Evolutionary conservation across 1,140 invertebrate genomes (phyloP).

Genomic region (Bombus confusus): DNA sequence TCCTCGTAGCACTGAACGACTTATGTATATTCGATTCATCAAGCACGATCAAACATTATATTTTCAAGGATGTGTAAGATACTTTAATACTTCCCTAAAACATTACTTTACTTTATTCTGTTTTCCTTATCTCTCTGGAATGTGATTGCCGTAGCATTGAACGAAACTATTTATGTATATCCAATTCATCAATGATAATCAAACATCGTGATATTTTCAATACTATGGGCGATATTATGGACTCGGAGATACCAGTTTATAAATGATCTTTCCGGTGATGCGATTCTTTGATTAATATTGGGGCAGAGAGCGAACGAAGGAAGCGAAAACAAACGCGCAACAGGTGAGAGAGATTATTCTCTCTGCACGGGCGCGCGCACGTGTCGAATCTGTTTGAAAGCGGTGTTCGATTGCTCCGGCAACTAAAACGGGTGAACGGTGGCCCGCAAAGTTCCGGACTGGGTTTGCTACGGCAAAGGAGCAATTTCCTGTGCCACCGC

Average conservation of each 20-base stretch:
- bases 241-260: too few relatives aligned
- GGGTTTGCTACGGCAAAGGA: constrained; percentile 25
- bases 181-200: background rate
- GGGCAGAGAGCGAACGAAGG: background rate
- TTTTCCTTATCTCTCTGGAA: too few relatives aligned
- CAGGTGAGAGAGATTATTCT: constrained; percentile 29
- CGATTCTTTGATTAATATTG: background rate
- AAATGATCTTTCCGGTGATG: background rate
- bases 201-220: too few relatives aligned
- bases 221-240: too few relatives aligned
- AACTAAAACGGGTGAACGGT: constrained; percentile 26
- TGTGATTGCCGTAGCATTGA: too few relatives aligned
- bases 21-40: background rate
- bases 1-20: too few relatives aligned
- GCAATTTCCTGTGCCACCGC: constrained; percentile 31
- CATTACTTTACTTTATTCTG: too few relatives aligned
- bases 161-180: background rate
- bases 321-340: constrained; percentile 14
- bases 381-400: constrained; percentile 10
- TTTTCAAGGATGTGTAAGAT: too few relatives aligned
- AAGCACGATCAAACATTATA: background rate
- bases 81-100: too few relatives aligned
- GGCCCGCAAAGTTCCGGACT: constrained; percentile 17
- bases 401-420: background rate
- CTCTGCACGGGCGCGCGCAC: background rate